phyloP scores from a whole-genome alignment of 2,888 invertebrate species.

The Cybosia mesomella region DNA sequence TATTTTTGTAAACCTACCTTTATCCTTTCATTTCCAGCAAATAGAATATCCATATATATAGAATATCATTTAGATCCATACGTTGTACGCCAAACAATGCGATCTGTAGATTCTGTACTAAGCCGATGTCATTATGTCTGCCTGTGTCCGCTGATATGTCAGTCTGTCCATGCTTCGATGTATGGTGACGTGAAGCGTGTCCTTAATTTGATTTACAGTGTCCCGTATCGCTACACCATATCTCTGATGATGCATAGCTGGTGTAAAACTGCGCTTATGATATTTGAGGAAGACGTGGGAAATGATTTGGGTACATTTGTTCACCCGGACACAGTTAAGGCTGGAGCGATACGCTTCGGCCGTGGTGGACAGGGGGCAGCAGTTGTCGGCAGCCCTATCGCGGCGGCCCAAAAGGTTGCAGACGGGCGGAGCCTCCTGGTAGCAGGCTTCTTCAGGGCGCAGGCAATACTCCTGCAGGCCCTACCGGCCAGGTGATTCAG shows the following conservation, averaged over 20 bases:
- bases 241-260: constrained; percentile 41
- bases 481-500: no score
- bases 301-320: background rate
- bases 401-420: no score
- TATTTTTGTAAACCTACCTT: no score
- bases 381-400: no score
- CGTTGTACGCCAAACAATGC: constrained; percentile 6
- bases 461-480: no score
- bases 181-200: constrained; percentile 53
- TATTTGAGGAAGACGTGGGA: background rate
- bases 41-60: no score
- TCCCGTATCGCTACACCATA: constrained; percentile 42
- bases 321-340: no score
- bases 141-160: constrained; percentile 58
- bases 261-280: background rate
- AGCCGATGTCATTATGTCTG: constrained; percentile 41
- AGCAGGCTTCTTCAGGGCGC: no score
- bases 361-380: no score
- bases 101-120: constrained; percentile 21
- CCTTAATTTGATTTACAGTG: constrained; percentile 63
- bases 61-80: background rate
- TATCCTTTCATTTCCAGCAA: no score
- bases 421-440: no score
- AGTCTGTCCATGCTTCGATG: constrained; percentile 55
- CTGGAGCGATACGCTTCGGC: no score